Evolutionary conservation across 2,797 vertebrate species (phyloP).

Genomic region (Jordanella pulchra): DNA sequence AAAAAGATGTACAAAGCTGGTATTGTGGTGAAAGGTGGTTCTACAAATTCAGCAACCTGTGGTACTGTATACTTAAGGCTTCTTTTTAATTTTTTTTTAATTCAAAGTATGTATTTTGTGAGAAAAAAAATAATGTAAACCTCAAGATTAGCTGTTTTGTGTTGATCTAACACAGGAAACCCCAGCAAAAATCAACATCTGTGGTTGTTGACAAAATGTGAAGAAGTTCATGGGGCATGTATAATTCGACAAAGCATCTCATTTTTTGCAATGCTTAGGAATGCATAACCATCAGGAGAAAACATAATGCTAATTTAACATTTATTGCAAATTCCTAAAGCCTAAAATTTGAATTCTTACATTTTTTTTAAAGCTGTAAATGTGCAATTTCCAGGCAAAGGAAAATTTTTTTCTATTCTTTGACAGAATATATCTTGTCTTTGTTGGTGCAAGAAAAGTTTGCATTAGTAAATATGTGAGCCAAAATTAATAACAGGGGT

Average conservation of each 20-base stretch:
- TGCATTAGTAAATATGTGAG: background rate
- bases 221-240: background rate
- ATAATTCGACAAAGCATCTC: background rate
- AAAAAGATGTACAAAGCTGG: too few relatives aligned
- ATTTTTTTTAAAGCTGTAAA: conserved; percentile 29
- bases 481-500: background rate
- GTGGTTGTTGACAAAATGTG: background rate
- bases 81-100: too few relatives aligned
- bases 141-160: background rate
- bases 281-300: conserved; percentile 23
- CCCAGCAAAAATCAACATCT: background rate
- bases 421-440: background rate
- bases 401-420: background rate
- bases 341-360: conserved; percentile 39
- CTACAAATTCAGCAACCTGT: background rate
- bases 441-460: background rate
- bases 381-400: conserved; percentile 1
- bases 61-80: too few relatives aligned
- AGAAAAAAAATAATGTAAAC: too few relatives aligned
- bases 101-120: too few relatives aligned
- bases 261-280: background rate
- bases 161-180: background rate
- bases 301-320: conserved; percentile 15
- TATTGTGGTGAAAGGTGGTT: background rate
- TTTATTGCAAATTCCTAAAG: conserved; percentile 34